Percentiles rank a stretch among this genome's conserved stretches.
Evolutionary conservation across 2,797 vertebrate genomes (phyloP).

Genomic region (Crotalus adamanteus): DNA sequence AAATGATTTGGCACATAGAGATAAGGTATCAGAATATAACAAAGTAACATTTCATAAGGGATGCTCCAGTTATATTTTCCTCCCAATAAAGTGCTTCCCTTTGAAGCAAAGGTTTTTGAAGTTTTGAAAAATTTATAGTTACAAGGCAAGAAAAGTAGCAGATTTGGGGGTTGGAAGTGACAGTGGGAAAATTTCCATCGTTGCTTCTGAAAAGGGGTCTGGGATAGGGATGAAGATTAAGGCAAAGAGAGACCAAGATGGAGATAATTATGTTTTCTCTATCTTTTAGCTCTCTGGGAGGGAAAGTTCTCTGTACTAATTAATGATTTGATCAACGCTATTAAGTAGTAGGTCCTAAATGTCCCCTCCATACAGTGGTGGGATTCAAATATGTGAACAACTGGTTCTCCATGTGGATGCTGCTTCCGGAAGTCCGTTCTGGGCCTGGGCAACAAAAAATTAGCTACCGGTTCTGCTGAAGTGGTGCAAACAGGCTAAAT

Average conservation of each 20-base stretch:
- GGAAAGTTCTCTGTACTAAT: background rate
- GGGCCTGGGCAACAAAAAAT: too few species aligned
- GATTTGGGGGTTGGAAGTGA: too few species aligned
- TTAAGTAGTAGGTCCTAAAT: background rate
- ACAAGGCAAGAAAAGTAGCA: background rate
- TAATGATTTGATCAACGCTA: background rate
- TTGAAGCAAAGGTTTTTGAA: background rate
- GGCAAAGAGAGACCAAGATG: background rate
- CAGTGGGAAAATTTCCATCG: background rate
- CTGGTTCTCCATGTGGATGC: too few species aligned
- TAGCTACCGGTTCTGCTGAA: too few species aligned
- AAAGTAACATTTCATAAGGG: conserved; percentile 36
- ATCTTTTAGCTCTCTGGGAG: background rate
- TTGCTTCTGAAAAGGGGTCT: background rate
- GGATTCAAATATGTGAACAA: too few species aligned
- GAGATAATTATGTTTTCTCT: background rate
- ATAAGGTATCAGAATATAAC: conserved; percentile 29
- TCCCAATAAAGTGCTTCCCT: background rate
- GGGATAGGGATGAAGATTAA: background rate
- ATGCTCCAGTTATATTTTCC: conserved; percentile 5
- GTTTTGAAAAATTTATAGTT: background rate
- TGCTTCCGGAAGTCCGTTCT: too few species aligned
- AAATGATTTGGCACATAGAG: background rate
- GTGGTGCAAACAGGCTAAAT: too few species aligned
- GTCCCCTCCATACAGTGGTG: background rate